These are phyloP conservation scores for Oligia fasciuncula DNA, from an alignment of 2,888 invertebrate genomes.

Conservation along the genomic window DNA sequence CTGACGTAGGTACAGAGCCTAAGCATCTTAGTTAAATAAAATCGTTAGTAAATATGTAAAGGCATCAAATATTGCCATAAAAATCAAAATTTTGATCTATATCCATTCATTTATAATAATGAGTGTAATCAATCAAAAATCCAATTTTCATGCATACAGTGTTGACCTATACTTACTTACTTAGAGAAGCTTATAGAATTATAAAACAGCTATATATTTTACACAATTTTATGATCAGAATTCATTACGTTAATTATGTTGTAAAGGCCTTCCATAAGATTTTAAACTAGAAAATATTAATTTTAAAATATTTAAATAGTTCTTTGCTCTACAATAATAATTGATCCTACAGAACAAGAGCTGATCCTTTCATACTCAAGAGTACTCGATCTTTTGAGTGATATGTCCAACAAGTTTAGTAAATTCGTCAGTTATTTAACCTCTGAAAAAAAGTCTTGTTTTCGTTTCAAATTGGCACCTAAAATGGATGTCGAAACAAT, in stretches of 20 bases:
- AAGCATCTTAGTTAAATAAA: no score
- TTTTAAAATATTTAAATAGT: neutral
- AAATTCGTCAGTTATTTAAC: neutral
- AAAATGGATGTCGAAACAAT: neutral
- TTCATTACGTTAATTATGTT: neutral
- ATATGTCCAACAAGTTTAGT: neutral
- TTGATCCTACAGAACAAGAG: neutral
- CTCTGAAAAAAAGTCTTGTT: neutral
- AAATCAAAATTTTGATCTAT: conserved; percentile 6
- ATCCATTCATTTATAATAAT: conserved; percentile 30
- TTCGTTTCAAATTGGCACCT: neutral
- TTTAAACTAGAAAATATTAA: neutral
- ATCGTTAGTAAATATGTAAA: neutral
- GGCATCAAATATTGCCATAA: neutral
- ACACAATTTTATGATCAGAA: neutral
- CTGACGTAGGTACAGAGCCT: neutral
- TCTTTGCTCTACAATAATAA: neutral
- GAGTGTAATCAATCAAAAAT: conserved; percentile 36
- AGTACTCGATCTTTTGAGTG: neutral
- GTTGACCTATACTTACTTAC: neutral
- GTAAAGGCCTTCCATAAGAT: neutral
- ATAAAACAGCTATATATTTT: neutral
- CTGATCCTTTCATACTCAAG: neutral
- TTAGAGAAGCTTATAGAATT: neutral
- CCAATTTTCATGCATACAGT: neutral